phyloP scores from a whole-genome alignment of 1,140 invertebrate genomes.

The Zaprionus nigranus region DNA sequence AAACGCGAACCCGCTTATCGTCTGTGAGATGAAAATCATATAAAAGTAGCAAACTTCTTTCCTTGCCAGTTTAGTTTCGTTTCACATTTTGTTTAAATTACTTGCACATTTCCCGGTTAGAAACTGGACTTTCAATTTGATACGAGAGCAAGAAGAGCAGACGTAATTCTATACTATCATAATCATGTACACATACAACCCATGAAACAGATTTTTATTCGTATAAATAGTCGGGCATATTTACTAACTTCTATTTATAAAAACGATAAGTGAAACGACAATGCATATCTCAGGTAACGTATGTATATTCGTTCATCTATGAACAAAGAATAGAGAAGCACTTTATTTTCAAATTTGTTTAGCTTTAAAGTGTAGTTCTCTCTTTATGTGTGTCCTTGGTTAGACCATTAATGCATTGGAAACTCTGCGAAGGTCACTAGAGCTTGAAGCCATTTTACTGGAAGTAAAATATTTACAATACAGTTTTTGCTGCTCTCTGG shows the following conservation, averaged over 20 bases:
- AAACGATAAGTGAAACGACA: constrained; percentile 5
- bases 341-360: neutral
- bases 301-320: neutral
- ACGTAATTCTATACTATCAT: constrained; percentile 11
- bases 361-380: neutral
- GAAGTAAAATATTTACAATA: neutral
- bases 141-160: neutral
- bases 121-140: constrained; percentile 2
- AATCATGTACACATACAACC: constrained; percentile 8
- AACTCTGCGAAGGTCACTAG: neutral
- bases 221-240: constrained; percentile 22
- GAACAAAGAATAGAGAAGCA: neutral
- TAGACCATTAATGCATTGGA: neutral
- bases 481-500: neutral
- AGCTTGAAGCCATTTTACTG: neutral
- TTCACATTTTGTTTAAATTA: constrained; percentile 17
- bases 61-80: constrained; percentile 17
- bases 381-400: neutral
- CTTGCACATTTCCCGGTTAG: constrained; percentile 23
- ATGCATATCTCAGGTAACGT: constrained; percentile 26
- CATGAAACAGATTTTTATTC: constrained; percentile 20
- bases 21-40: constrained; percentile 16
- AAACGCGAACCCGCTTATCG: constrained; percentile 12
- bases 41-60: constrained; percentile 21
- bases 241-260: constrained; percentile 17